A percentile compares a stretch with the other conserved stretches of the same genome.
Conservation (phyloP, 53 echinoderm and acorn worm species). For the Crossaster papposus region DNA sequence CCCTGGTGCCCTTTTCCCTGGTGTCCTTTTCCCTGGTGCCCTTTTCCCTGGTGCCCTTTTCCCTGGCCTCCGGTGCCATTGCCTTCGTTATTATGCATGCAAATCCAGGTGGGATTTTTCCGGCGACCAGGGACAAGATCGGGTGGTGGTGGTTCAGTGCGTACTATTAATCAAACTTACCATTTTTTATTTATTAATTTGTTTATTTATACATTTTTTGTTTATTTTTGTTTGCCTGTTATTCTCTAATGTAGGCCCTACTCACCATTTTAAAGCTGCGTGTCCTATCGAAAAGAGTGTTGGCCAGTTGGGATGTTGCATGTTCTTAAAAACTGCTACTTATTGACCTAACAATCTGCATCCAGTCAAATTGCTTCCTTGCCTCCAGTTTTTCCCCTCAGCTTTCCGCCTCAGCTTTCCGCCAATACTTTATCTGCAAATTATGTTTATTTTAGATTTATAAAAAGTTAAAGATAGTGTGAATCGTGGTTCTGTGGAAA, state of each 20-base stretch:
- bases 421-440: no score
- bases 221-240: neutral
- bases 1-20: neutral
- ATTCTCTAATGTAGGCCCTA: no score
- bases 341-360: no score
- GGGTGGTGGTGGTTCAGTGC: slow-evolving; percentile 83
- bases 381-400: no score
- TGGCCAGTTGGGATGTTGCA: neutral
- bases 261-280: neutral
- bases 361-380: no score
- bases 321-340: neutral
- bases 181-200: no score
- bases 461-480: no score
- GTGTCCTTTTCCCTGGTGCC: neutral
- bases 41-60: neutral
- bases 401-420: no score
- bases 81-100: slow-evolving; percentile 34
- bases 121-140: slow-evolving; percentile 74
- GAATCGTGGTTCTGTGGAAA: no score
- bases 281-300: neutral
- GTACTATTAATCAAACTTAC: slow-evolving; percentile 61
- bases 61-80: neutral
- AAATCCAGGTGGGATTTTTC: slow-evolving; percentile 93
- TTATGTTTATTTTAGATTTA: no score
- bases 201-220: no score